Evolutionary conservation across 2,797 vertebrate genomes (phyloP).

Genomic region (Epinephelus coioides): DNA sequence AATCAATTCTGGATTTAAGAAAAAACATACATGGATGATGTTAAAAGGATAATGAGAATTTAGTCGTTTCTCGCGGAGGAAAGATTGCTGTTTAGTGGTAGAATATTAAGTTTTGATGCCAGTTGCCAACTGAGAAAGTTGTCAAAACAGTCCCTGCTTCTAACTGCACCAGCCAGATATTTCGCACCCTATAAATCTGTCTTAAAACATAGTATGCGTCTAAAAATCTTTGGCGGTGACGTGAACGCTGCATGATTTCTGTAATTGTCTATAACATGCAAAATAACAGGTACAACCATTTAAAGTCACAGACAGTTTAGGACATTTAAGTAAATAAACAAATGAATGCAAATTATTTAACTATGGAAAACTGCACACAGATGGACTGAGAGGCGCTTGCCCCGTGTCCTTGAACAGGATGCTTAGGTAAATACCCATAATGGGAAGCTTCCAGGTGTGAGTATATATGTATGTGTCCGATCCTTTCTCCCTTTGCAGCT

Average conservation of each 20-base stretch:
- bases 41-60: slow-evolving; percentile 31
- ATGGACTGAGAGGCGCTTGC: slow-evolving; percentile 30
- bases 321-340: slow-evolving; percentile 39
- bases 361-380: slow-evolving; percentile 34
- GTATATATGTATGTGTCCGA: not conserved
- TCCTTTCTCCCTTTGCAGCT: slow-evolving; percentile 24
- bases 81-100: slow-evolving; percentile 11
- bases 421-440: slow-evolving; percentile 48
- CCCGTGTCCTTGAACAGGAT: slow-evolving; percentile 34
- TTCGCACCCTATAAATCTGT: not conserved
- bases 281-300: slow-evolving; percentile 1
- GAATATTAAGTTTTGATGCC: slow-evolving; percentile 16
- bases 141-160: slow-evolving; percentile 5
- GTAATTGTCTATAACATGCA: slow-evolving; percentile 30
- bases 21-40: slow-evolving; percentile 30
- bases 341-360: slow-evolving; percentile 47
- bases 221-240: not conserved
- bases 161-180: not conserved
- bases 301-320: not conserved
- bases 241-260: slow-evolving; percentile 11
- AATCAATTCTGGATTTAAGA: slow-evolving; percentile 37
- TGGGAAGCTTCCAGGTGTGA: slow-evolving; percentile 45
- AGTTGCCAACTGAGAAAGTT: slow-evolving; percentile 10
- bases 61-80: slow-evolving; percentile 4
- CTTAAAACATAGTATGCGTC: too few relatives aligned